These are phyloP conservation scores for Latrodectus elegans DNA, from an alignment of 2,888 invertebrate species.

Conservation along the genomic window DNA sequence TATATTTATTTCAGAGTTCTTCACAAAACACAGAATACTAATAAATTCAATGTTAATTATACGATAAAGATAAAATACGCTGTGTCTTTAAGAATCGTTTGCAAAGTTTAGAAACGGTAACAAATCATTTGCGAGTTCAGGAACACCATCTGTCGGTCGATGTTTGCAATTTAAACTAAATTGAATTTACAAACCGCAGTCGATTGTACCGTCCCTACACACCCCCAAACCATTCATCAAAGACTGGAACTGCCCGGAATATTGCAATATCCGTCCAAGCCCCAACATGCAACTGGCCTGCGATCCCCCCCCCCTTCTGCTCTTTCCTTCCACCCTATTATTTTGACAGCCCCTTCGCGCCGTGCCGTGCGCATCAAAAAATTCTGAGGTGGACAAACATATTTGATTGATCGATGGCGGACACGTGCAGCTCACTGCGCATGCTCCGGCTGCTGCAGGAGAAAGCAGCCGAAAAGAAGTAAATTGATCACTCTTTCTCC, in stretches of 20 bases:
- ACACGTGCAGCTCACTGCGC: conserved; percentile 4
- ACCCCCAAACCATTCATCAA: conserved; percentile 39
- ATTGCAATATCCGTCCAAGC: conserved; percentile 46
- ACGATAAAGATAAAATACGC: too few relatives aligned
- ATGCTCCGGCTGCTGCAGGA: not conserved
- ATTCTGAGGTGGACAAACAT: conserved; percentile 46
- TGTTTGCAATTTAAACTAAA: conserved; percentile 20
- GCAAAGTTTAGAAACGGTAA: not conserved
- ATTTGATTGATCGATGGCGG: conserved; percentile 58
- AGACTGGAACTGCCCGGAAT: conserved; percentile 26
- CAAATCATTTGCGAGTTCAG: not conserved
- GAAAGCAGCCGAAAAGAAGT: too few relatives aligned
- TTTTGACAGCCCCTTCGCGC: conserved; percentile 46
- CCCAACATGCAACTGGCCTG: not conserved
- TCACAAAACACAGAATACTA: too few relatives aligned
- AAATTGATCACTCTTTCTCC: too few relatives aligned
- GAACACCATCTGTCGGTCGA: not conserved
- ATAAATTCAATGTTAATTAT: too few relatives aligned
- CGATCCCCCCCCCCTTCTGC: not conserved
- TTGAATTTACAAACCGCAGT: conserved; percentile 36
- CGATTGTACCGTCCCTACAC: not conserved
- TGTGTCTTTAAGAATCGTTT: too few relatives aligned
- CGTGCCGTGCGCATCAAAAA: conserved; percentile 23
- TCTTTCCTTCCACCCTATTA: not conserved
- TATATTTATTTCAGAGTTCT: too few relatives aligned